Conservation (phyloP, 2,113 vertebrate genomes). For the Nannospalax galili region DNA sequence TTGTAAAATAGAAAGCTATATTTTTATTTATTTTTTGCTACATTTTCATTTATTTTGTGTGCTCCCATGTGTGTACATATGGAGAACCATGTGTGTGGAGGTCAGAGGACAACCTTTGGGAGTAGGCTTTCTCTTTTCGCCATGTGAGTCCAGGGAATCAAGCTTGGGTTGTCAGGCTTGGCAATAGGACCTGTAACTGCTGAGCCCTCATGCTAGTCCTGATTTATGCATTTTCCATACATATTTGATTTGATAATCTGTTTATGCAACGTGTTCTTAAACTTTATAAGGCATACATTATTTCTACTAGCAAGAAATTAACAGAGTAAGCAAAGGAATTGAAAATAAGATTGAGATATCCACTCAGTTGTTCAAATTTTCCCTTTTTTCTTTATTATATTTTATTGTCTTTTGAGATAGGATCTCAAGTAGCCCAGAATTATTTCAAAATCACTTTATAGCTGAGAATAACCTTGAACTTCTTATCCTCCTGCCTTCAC, state of each 20-base stretch:
- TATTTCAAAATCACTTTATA: too few species aligned
- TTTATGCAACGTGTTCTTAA: background rate
- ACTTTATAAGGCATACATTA: background rate
- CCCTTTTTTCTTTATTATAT: rapidly evolving
- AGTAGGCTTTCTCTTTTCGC: background rate
- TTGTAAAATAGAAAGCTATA: too few species aligned
- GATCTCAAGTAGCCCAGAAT: too few species aligned
- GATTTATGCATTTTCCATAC: background rate
- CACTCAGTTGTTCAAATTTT: background rate
- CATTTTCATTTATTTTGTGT: background rate
- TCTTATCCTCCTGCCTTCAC: too few species aligned
- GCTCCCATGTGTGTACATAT: background rate
- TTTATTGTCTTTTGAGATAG: background rate
- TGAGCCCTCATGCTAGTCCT: background rate
- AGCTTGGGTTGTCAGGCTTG: background rate
- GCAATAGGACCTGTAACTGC: background rate
- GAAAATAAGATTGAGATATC: background rate
- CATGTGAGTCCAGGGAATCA: background rate
- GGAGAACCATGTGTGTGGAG: background rate
- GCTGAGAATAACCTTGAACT: too few species aligned
- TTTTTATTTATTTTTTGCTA: background rate
- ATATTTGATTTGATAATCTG: background rate
- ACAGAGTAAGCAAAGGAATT: background rate
- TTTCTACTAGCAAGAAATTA: background rate
- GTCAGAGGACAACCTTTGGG: background rate